phyloP scores from a whole-genome alignment of 2,797 vertebrate species.

The Acestrorhynchus altus region DNA sequence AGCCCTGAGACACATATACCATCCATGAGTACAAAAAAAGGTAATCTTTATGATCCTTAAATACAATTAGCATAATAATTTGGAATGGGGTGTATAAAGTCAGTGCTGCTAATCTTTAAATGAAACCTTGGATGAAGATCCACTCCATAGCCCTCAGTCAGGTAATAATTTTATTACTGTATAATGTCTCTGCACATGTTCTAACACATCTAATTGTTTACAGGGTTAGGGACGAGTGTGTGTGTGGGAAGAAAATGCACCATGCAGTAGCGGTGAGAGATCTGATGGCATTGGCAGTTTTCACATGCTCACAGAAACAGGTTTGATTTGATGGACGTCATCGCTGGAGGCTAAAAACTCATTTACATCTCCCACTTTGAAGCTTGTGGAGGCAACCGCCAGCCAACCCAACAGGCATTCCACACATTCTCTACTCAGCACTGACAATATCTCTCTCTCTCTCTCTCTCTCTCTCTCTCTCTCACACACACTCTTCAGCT shows the following conservation, averaged over 20 bases:
- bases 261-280: constrained; percentile 4
- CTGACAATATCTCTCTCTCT: too few relatives aligned
- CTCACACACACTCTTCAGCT: too few relatives aligned
- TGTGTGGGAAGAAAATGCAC: background rate
- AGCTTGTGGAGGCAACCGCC: constrained; percentile 17
- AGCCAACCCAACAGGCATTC: constrained; percentile 25
- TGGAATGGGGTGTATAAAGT: too few relatives aligned
- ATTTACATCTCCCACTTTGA: constrained; percentile 31
- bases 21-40: too few relatives aligned
- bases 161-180: background rate
- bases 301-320: constrained; percentile 28
- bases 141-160: background rate
- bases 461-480: too few relatives aligned
- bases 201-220: background rate
- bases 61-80: too few relatives aligned
- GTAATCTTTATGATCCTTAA: too few relatives aligned
- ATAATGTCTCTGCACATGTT: background rate
- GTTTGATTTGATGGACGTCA: constrained; percentile 30
- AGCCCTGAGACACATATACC: too few relatives aligned
- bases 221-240: background rate
- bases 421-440: constrained; percentile 19
- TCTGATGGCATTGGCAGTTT: background rate
- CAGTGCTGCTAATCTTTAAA: too few relatives aligned
- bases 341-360: constrained; percentile 36
- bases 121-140: background rate